Evolutionary conservation across 2,888 invertebrate species (phyloP).

Genomic region (Philonicus albiceps): DNA sequence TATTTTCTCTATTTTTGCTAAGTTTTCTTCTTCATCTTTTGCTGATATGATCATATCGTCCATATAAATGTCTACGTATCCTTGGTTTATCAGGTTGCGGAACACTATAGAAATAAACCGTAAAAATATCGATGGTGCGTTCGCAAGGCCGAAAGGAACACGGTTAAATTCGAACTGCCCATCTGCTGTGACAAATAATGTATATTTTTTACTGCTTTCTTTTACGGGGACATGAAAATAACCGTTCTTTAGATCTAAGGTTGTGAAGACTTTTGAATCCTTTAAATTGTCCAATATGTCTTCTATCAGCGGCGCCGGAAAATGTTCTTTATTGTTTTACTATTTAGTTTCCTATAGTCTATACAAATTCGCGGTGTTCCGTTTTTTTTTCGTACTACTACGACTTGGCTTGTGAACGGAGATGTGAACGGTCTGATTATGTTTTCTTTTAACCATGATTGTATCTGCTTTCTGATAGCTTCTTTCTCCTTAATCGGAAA

Average conservation of each 20-base stretch:
- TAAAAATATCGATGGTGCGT: conserved; percentile 51
- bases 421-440: conserved; percentile 52
- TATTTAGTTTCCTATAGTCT: conserved; percentile 59
- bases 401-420: conserved; percentile 52
- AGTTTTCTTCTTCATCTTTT: conserved; percentile 40
- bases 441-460: conserved; percentile 53
- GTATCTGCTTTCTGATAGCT: conserved; percentile 53
- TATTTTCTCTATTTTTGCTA: conserved; percentile 39
- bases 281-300: conserved; percentile 55
- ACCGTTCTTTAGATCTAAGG: conserved; percentile 54
- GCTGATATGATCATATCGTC: conserved; percentile 52
- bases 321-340: conserved; percentile 55
- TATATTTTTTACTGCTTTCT: not conserved
- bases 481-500: conserved; percentile 50
- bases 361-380: conserved; percentile 53
- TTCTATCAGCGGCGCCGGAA: conserved; percentile 58
- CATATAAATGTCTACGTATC: conserved; percentile 49
- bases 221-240: conserved; percentile 54
- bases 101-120: conserved; percentile 48
- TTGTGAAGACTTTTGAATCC: conserved; percentile 52
- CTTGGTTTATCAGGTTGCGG: conserved; percentile 24
- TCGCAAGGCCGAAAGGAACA: conserved; percentile 56
- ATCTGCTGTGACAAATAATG: not conserved
- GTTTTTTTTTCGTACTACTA: conserved; percentile 50
- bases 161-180: conserved; percentile 1